Conservation (phyloP, 2,888 invertebrate genomes). For the Cataglyphis cursor region DNA sequence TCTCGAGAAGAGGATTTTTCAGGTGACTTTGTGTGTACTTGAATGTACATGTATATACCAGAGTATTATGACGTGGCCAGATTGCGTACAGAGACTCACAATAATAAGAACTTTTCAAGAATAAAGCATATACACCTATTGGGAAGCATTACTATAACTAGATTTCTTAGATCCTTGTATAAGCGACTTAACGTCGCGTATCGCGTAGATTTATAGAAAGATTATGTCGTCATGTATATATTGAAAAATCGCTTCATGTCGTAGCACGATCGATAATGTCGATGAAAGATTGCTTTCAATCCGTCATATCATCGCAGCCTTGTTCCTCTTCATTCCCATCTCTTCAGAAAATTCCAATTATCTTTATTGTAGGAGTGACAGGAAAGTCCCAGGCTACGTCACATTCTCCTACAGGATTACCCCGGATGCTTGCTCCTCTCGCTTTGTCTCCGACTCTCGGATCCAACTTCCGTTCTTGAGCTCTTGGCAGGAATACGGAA, state of each 20-base stretch:
- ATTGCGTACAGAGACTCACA: slow-evolving; percentile 12
- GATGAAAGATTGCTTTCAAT: slow-evolving; percentile 39
- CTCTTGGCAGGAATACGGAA: slow-evolving; percentile 69
- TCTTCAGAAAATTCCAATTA: slow-evolving; percentile 82
- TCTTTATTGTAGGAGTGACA: slow-evolving; percentile 79
- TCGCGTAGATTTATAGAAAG: slow-evolving; percentile 11
- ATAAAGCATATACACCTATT: slow-evolving; percentile 16
- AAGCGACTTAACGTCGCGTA: not conserved
- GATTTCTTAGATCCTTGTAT: slow-evolving; percentile 8
- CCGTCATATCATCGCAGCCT: slow-evolving; percentile 29
- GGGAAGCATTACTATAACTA: slow-evolving; percentile 10
- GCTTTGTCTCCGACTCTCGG: slow-evolving; percentile 83
- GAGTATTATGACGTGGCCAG: slow-evolving; percentile 14
- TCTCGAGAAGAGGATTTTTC: slow-evolving; percentile 63
- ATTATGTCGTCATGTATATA: slow-evolving; percentile 3
- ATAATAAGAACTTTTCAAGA: slow-evolving; percentile 12
- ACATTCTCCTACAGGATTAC: slow-evolving; percentile 83
- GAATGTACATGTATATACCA: slow-evolving; percentile 7
- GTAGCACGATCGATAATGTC: not conserved
- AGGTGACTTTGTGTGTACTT: slow-evolving; percentile 44
- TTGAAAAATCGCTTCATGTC: not conserved
- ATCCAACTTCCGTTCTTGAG: slow-evolving; percentile 78
- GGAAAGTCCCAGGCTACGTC: slow-evolving; percentile 81
- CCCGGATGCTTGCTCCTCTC: slow-evolving; percentile 82
- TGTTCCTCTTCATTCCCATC: slow-evolving; percentile 62